Conservation (phyloP, 2,888 invertebrate species). For the Elegia similella region DNA sequence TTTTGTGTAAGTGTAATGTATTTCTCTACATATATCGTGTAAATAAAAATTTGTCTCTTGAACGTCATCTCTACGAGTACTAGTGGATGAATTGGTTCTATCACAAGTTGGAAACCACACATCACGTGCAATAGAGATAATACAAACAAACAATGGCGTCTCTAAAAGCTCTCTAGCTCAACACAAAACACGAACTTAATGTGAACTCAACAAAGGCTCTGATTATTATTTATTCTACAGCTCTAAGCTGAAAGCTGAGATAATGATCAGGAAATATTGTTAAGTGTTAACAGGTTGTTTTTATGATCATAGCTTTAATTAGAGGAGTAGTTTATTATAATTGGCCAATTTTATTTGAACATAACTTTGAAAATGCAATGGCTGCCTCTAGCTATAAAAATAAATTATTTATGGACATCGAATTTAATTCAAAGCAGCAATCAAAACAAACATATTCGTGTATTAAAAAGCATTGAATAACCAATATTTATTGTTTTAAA, state of each 20-base stretch:
- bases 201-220: conserved; percentile 9
- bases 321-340: background rate
- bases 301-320: conserved; percentile 4
- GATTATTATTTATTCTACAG: conserved; percentile 15
- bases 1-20: no score
- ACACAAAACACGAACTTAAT: conserved; percentile 12
- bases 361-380: background rate
- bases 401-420: no score
- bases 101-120: no score
- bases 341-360: background rate
- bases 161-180: conserved; percentile 6
- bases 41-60: no score
- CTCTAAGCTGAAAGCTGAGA: conserved; percentile 3
- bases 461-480: no score
- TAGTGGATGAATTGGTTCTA: no score
- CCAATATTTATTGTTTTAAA: no score
- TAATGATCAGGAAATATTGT: background rate
- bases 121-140: conserved; percentile 7
- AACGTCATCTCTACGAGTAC: no score
- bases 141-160: conserved; percentile 29
- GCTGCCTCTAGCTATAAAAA: background rate
- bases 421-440: no score
- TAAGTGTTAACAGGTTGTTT: background rate
- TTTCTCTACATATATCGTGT: no score
- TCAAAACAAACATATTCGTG: no score